These are phyloP conservation scores for Dynastes grantii DNA, from an alignment of 2,888 invertebrate species.

Conservation along the genomic window DNA sequence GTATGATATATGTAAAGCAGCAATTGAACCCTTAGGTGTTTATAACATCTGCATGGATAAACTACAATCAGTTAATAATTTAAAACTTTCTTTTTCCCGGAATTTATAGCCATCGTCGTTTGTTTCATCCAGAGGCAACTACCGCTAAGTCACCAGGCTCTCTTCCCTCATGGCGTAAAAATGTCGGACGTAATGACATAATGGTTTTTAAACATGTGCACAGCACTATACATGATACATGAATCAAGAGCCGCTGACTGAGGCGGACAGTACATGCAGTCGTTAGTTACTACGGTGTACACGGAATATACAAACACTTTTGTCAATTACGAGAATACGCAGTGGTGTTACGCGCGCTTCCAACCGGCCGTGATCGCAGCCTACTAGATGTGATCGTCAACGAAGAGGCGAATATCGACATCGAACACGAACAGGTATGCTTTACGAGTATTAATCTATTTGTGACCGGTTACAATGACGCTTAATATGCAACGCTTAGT, in stretches of 20 bases:
- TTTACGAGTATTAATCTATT: constrained; percentile 2
- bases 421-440: constrained; percentile 16
- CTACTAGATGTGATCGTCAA: constrained; percentile 26
- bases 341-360: constrained; percentile 25
- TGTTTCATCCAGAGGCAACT: constrained; percentile 20
- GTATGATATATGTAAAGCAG: too few relatives aligned
- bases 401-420: constrained; percentile 12
- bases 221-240: constrained; percentile 35
- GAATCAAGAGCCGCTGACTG: constrained; percentile 46
- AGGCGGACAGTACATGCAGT: constrained; percentile 4
- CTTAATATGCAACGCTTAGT: constrained; percentile 15
- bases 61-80: background rate
- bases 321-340: constrained; percentile 14
- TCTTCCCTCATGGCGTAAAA: constrained; percentile 37
- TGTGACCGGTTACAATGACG: background rate
- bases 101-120: constrained; percentile 9
- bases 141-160: background rate
- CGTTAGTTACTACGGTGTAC: constrained; percentile 10
- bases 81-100: constrained; percentile 21
- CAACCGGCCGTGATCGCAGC: background rate
- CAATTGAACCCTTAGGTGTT: too few relatives aligned
- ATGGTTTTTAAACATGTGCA: constrained; percentile 50
- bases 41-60: too few relatives aligned
- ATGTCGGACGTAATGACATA: constrained; percentile 45
- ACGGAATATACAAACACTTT: constrained; percentile 6